Conservation (phyloP, 2,888 invertebrate species). For the Parasteatoda lunata region DNA sequence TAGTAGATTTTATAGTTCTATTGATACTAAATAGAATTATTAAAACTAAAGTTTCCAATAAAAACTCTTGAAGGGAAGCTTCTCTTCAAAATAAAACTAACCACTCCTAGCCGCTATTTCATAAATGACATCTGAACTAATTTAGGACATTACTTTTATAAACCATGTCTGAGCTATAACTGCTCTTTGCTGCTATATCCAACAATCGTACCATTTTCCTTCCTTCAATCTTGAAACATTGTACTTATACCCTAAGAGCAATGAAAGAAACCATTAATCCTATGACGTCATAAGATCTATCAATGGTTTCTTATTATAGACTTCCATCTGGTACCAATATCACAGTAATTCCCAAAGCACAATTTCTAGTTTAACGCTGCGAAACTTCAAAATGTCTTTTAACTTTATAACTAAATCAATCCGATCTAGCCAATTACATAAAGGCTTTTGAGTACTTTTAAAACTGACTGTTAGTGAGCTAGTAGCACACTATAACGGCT, state of each 20-base stretch:
- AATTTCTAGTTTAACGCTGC: conserved; percentile 29
- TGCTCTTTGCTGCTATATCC: conserved; percentile 16
- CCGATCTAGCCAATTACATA: conserved; percentile 14
- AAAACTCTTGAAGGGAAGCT: background rate
- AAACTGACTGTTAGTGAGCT: too few relatives aligned
- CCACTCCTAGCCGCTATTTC: conserved; percentile 4
- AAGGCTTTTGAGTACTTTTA: too few relatives aligned
- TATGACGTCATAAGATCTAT: conserved; percentile 43
- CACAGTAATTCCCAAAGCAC: conserved; percentile 24
- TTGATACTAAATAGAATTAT: too few relatives aligned
- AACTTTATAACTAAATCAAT: conserved; percentile 8
- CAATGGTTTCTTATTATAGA: conserved; percentile 32
- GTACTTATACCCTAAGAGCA: background rate
- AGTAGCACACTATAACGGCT: too few relatives aligned
- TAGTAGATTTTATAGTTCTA: too few relatives aligned
- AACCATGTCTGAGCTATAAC: conserved; percentile 42
- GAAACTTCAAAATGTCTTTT: conserved; percentile 40
- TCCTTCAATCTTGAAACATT: too few relatives aligned
- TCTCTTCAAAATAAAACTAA: background rate
- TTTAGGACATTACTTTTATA: conserved; percentile 54
- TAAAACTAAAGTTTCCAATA: too few relatives aligned
- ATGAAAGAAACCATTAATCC: conserved; percentile 46
- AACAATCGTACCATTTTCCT: too few relatives aligned
- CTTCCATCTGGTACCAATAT: conserved; percentile 50
- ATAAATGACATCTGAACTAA: conserved; percentile 35